Evolutionary conservation across 2,888 invertebrate species (phyloP).

Genomic region (Dryomyza anilis): DNA sequence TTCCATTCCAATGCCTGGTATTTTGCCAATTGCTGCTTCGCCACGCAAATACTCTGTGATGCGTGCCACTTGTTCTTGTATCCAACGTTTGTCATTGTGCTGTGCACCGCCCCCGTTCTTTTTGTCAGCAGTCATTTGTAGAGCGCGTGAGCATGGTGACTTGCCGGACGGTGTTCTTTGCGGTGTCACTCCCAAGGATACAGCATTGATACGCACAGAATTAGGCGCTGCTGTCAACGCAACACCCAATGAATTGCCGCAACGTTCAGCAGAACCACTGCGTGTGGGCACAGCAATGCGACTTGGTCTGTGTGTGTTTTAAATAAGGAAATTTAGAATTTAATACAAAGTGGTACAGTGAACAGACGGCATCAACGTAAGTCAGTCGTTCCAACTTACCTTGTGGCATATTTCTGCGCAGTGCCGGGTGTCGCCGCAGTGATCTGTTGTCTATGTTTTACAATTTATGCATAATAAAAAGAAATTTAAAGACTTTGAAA

Average conservation of each 20-base stretch:
- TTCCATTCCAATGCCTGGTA: slow-evolving; percentile 42
- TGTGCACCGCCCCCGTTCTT: slow-evolving; percentile 41
- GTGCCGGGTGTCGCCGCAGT: slow-evolving; percentile 28
- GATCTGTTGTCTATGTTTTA: not conserved
- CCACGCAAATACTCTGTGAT: slow-evolving; percentile 49
- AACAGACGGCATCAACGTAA: too few species aligned
- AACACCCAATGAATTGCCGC: not conserved
- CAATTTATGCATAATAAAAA: too few species aligned
- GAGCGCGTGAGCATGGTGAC: slow-evolving; percentile 29
- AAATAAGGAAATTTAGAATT: not conserved
- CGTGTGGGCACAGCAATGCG: slow-evolving; percentile 43
- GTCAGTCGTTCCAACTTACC: slow-evolving; percentile 16
- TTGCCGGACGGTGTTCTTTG: slow-evolving; percentile 37
- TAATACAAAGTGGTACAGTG: too few species aligned
- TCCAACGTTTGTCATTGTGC: slow-evolving; percentile 56
- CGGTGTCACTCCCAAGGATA: slow-evolving; percentile 27
- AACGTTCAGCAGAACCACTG: slow-evolving; percentile 37
- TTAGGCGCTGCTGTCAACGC: not conserved
- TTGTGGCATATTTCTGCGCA: slow-evolving; percentile 30
- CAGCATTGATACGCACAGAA: slow-evolving; percentile 10
- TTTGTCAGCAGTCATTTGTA: slow-evolving; percentile 49
- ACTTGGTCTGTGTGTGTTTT: slow-evolving; percentile 38
- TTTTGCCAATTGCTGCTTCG: slow-evolving; percentile 15
- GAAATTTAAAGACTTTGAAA: too few species aligned
- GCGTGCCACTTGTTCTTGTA: slow-evolving; percentile 47